Evolutionary conservation across 1,140 invertebrate species (phyloP), one percentile per base, ranked within the genome.

Genomic region (Drosophila rufa): DNA sequence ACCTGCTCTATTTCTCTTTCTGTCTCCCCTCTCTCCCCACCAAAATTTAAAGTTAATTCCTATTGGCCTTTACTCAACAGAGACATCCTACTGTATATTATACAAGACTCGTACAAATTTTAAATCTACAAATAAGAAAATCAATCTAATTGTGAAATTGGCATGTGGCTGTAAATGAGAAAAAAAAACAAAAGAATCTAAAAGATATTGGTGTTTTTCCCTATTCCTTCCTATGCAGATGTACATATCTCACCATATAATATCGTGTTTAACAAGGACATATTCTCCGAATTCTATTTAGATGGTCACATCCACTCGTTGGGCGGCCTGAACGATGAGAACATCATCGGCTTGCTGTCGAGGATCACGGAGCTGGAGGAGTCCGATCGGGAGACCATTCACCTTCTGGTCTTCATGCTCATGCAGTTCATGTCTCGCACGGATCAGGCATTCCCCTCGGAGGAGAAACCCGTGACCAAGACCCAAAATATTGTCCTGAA

Each of bases 361-460:
- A 95, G 96, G 92, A 96, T 98, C 5, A 96, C 99, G 57, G 98
- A 99, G 84, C 94, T 98, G 59, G 98, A 99, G 92, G 98, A 99
- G 92, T 95, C 97, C 19, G 99, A 99, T 92, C 96, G 97, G 86
- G 98, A 99, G 94, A 99, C 99, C 0, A 97, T 98, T 70, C 98
- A 99, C 93, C 94, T 99, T 19, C 93, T 99, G n/a, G 96, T 99
- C 3, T 98, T 99, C 90, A 95, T 99, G 8, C 94, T 99, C 3
- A 99, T 99, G 96, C 98, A 99, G 94, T 98, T 98, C 93, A 94
- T 98, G 79, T 98, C 97, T 0, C 94, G 96, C 77, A 93, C 94
- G 2, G 94, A 94, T 82, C 94, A 96, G 94, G 97, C 97, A 15
- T 97, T 95, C 93, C 97, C 97, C 6, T 96, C 95, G 2, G 98